These are phyloP conservation scores for Macrotrachela quadricornifera DNA, from an alignment of 1,140 invertebrate species.

Conservation along the genomic window DNA sequence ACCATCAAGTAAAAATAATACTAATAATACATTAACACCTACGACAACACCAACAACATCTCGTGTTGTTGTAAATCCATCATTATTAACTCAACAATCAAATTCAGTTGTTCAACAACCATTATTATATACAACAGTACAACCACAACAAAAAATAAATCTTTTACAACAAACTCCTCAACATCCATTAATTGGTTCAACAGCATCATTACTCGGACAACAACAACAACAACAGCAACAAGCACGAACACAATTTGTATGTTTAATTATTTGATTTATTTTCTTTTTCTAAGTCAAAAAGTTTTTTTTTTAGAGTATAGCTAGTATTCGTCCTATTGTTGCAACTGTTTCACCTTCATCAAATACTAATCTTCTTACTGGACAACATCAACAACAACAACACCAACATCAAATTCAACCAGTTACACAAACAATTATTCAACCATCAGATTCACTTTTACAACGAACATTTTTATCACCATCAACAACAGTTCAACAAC, in stretches of 20 bases:
- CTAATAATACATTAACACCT: too few relatives aligned
- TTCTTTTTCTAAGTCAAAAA: neutral
- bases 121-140: too few relatives aligned
- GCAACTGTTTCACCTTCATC: neutral
- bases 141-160: too few relatives aligned
- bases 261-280: neutral
- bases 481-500: neutral
- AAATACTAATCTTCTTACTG: neutral
- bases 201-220: neutral
- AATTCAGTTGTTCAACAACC: too few relatives aligned
- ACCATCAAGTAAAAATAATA: too few relatives aligned
- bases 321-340: neutral
- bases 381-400: constrained; percentile 1
- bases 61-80: too few relatives aligned
- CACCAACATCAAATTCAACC: neutral
- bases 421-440: neutral
- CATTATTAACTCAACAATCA: too few relatives aligned
- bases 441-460: neutral
- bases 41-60: too few relatives aligned
- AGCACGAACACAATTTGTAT: neutral
- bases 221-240: neutral
- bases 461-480: constrained; percentile 2
- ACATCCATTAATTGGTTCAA: too few relatives aligned
- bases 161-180: too few relatives aligned
- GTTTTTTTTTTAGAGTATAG: neutral